These are phyloP conservation scores for Conopomorpha cramerella DNA, from an alignment of 1,140 invertebrate genomes.

Conservation along the genomic window DNA sequence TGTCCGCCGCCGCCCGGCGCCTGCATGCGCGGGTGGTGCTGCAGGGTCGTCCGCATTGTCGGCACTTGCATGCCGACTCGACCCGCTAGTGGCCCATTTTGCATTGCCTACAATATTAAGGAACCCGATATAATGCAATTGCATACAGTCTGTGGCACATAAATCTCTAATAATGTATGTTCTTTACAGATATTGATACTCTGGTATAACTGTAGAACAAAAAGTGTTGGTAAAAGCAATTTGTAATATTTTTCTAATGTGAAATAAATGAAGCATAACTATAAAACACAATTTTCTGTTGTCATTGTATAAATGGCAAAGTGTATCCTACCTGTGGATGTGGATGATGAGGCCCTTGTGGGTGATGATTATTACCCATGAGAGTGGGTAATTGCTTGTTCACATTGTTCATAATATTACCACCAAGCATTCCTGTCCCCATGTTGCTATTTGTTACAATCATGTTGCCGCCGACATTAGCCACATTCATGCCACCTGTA, in stretches of 20 bases:
- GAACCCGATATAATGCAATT: no score
- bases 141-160: no score
- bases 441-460: conserved; percentile 73
- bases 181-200: no score
- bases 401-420: conserved; percentile 69
- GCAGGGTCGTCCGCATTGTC: conserved; percentile 24
- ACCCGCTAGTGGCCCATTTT: conserved; percentile 66
- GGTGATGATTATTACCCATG: conserved; percentile 56
- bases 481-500: conserved; percentile 65
- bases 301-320: no score
- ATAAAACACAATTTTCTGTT: no score
- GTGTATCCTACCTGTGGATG: conserved; percentile 58
- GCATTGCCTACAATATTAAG: conserved; percentile 61
- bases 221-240: no score
- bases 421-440: conserved; percentile 65
- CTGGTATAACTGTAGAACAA: no score
- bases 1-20: conserved; percentile 50
- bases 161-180: no score
- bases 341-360: conserved; percentile 30
- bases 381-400: conserved; percentile 69
- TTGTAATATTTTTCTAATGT: no score
- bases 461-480: conserved; percentile 67
- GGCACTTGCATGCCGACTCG: conserved; percentile 56
- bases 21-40: conserved; percentile 61
- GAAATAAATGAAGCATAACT: no score